Conservation (phyloP, 2,113 vertebrate genomes). For the Oryzias celebensis region DNA sequence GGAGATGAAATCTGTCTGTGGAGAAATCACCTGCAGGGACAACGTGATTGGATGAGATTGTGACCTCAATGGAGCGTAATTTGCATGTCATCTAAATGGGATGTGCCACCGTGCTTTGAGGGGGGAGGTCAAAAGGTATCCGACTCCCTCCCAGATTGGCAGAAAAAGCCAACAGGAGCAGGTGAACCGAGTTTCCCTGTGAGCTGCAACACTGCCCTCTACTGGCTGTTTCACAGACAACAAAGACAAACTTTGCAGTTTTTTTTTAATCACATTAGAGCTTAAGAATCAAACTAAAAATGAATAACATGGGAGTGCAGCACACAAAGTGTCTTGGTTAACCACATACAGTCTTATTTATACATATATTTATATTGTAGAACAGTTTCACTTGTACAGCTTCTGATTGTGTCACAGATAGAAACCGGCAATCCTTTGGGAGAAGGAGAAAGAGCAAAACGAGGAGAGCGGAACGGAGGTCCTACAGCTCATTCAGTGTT, state of each 20-base stretch:
- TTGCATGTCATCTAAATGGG: conserved; percentile 72
- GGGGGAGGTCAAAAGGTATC: conserved; percentile 49
- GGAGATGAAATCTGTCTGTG: conserved; percentile 65
- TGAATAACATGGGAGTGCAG: conserved; percentile 62
- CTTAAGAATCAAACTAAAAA: conserved; percentile 66
- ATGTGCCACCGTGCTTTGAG: conserved; percentile 47
- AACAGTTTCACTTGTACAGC: conserved; percentile 63
- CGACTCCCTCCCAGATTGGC: conserved; percentile 48
- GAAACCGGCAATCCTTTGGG: conserved; percentile 55
- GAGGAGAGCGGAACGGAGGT: conserved; percentile 50
- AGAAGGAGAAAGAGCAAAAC: conserved; percentile 19
- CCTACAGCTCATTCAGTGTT: conserved; percentile 54
- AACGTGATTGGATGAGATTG: conserved; percentile 69
- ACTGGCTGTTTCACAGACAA: conserved; percentile 44
- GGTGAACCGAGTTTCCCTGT: conserved; percentile 17
- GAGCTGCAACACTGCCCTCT: conserved; percentile 62
- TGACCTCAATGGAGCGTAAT: conserved; percentile 58
- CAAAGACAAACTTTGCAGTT: conserved; percentile 3
- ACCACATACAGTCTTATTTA: conserved; percentile 70
- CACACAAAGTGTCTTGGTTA: conserved; percentile 62
- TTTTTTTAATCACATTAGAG: conserved; percentile 76
- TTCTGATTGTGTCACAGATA: conserved; percentile 71
- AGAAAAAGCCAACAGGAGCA: conserved; percentile 35
- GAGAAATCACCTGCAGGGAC: conserved; percentile 68
- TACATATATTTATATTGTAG: conserved; percentile 73